phyloP scores from a whole-genome alignment of 2,113 vertebrate species.

The Porphyrio hochstetteri region DNA sequence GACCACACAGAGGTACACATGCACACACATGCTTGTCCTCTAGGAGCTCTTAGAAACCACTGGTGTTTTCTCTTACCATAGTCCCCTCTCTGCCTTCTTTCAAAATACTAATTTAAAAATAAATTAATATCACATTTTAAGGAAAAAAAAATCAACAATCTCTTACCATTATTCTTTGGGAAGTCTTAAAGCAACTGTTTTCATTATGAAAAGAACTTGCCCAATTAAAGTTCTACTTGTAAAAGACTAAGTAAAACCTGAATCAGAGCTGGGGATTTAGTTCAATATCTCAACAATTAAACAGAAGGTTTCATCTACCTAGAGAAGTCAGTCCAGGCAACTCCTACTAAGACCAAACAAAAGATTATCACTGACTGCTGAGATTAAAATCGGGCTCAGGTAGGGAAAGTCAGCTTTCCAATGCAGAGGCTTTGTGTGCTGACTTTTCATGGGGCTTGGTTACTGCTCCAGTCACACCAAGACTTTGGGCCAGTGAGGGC shows the following conservation, averaged over 20 bases:
- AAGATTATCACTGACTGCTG: neutral
- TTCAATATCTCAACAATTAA: neutral
- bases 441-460: rapidly evolving
- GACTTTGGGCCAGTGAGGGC: neutral
- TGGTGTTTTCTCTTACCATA: neutral
- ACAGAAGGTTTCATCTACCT: neutral
- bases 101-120: conserved; percentile 10
- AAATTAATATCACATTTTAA: neutral
- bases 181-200: neutral
- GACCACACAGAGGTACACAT: neutral
- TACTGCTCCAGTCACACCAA: neutral
- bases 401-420: neutral
- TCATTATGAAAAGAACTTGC: neutral
- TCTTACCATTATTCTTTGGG: neutral
- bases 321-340: neutral
- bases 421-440: neutral
- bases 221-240: neutral
- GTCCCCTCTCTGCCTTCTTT: neutral
- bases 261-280: neutral
- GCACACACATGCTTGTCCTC: neutral
- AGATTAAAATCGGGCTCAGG: neutral
- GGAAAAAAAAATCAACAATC: neutral
- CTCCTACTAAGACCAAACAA: neutral
- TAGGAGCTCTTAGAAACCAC: neutral
- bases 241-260: neutral